A percentile compares a stretch with the other conserved stretches of the same genome.
phyloP scores from a whole-genome alignment of 23 tunicate species.

The Trididemnum miniatum region DNA sequence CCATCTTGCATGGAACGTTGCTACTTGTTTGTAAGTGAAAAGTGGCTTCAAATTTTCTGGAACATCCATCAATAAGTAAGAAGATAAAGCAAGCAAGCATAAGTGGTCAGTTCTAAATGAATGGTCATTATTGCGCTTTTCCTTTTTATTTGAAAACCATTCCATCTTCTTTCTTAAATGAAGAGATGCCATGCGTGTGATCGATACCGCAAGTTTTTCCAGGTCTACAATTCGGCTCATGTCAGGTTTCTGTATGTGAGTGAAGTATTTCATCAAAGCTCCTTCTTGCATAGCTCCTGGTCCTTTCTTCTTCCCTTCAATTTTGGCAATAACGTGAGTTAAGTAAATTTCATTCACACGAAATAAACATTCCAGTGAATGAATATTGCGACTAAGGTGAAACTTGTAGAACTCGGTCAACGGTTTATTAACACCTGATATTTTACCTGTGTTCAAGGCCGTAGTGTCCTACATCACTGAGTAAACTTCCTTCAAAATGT shows the following conservation, averaged over 20 bases:
- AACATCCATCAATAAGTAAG: not conserved
- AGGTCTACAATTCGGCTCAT: not conserved
- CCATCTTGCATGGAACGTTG: no score
- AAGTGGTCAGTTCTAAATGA: conserved; percentile 12
- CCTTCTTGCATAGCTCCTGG: conserved; percentile 12
- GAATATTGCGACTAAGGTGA: conserved; percentile 6
- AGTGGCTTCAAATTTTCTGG: conserved; percentile 19
- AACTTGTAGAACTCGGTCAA: conserved; percentile 1
- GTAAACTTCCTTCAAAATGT: not conserved
- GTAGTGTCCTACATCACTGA: conserved; percentile 9
- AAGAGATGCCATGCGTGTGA: conserved; percentile 6
- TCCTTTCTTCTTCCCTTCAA: no score
- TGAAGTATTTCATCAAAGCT: conserved; percentile 5
- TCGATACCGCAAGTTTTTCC: conserved; percentile 6
- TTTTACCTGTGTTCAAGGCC: conserved; percentile 16
- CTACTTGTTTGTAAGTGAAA: conserved; percentile 4
- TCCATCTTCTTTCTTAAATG: conserved; percentile 2
- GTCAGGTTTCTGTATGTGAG: not conserved
- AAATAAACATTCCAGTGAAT: conserved; percentile 11
- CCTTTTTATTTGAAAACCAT: not conserved
- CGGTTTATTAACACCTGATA: conserved; percentile 10
- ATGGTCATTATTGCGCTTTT: not conserved
- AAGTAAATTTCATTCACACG: conserved; percentile 10
- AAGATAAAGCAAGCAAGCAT: conserved; percentile 16
- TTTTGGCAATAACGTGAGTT: conserved; percentile 10